Percentiles rank a stretch among this genome's conserved stretches.
phyloP scores from a whole-genome alignment of 1,140 invertebrate species.

The Bemisia tabaci region DNA sequence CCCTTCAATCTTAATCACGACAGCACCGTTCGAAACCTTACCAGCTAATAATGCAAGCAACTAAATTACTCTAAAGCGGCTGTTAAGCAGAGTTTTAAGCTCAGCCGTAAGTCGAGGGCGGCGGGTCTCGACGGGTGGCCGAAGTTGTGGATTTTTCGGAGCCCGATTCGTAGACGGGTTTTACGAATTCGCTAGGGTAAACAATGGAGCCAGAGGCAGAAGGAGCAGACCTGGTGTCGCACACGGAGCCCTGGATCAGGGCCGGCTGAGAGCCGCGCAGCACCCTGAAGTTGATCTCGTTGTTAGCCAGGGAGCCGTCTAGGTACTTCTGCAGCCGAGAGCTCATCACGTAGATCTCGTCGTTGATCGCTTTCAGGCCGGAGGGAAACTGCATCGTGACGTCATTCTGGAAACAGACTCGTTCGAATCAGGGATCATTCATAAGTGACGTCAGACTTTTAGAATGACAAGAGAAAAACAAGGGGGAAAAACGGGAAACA shows the following conservation, averaged over 20 bases:
- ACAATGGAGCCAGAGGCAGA: not conserved
- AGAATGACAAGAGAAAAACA: too few relatives aligned
- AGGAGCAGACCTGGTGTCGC: slow-evolving; percentile 16
- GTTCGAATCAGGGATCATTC: too few relatives aligned
- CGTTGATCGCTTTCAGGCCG: slow-evolving; percentile 18
- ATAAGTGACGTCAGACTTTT: too few relatives aligned
- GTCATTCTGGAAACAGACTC: slow-evolving; percentile 20
- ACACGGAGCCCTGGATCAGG: slow-evolving; percentile 16
- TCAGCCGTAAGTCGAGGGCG: too few relatives aligned
- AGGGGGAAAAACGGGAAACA: too few relatives aligned
- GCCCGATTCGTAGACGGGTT: not conserved
- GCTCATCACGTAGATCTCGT: slow-evolving; percentile 19
- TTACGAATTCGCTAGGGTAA: not conserved
- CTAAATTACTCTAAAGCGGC: too few relatives aligned
- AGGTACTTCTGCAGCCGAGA: slow-evolving; percentile 22
- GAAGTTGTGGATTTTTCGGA: not conserved
- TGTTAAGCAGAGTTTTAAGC: too few relatives aligned
- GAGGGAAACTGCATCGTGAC: slow-evolving; percentile 21
- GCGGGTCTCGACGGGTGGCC: too few relatives aligned
- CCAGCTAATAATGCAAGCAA: too few relatives aligned
- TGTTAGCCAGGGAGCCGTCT: not conserved
- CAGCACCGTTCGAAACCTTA: too few relatives aligned
- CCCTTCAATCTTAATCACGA: too few relatives aligned
- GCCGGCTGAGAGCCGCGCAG: slow-evolving; percentile 13
- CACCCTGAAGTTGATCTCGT: slow-evolving; percentile 20